These are phyloP conservation scores for Heliothis peltigera DNA, from an alignment of 2,888 invertebrate species.

Conservation along the genomic window DNA sequence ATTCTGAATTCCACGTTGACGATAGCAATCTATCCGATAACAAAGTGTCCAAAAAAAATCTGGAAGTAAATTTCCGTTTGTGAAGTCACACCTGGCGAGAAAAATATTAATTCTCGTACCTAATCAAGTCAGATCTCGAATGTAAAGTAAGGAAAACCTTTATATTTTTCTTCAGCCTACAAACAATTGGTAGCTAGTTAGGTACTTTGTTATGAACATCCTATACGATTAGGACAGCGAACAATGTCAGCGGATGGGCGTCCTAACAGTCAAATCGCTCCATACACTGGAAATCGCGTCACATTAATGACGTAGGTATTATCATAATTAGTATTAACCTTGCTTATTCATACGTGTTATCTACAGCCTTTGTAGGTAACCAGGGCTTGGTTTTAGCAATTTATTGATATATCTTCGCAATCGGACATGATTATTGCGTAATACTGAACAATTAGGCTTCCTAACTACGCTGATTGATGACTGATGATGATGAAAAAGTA, in stretches of 20 bases:
- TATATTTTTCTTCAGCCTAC: too few relatives aligned
- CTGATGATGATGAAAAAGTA: background rate
- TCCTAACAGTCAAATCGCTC: slow-evolving; percentile 10
- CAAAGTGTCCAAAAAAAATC: too few relatives aligned
- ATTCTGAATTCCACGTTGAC: too few relatives aligned
- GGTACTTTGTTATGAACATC: too few relatives aligned
- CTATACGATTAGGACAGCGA: background rate
- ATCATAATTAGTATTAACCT: background rate
- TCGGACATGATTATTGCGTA: background rate
- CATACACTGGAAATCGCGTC: slow-evolving; percentile 17
- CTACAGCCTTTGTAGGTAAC: background rate
- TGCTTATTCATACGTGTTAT: background rate
- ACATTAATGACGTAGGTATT: background rate
- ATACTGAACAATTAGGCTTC: background rate
- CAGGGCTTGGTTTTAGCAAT: background rate
- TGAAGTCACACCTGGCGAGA: too few relatives aligned
- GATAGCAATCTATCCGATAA: too few relatives aligned
- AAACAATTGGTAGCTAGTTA: too few relatives aligned
- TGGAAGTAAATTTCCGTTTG: too few relatives aligned
- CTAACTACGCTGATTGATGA: background rate
- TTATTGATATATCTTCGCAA: slow-evolving; percentile 1
- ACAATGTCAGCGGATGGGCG: too few relatives aligned
- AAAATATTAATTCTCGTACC: too few relatives aligned
- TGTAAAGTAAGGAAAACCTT: too few relatives aligned
- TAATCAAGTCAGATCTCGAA: too few relatives aligned